A percentile compares a stretch with the other conserved stretches of the same genome.
Evolutionary conservation across 2,797 vertebrate genomes (phyloP).

Genomic region (Acanthis flammea): DNA sequence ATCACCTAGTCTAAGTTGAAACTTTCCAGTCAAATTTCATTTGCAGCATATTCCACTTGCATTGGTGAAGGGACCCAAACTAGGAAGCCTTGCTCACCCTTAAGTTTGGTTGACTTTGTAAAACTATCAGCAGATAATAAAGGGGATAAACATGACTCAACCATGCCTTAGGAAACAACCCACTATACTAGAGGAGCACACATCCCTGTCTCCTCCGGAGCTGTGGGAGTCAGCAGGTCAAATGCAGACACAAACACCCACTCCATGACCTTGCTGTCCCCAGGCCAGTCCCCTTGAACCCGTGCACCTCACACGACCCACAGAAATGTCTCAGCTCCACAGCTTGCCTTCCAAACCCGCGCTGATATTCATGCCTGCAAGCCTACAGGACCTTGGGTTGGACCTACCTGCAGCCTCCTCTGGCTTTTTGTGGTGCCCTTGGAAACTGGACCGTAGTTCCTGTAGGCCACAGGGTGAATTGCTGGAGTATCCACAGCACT

Average conservation of each 20-base stretch:
- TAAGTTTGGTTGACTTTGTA: background rate
- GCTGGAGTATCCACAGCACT: background rate
- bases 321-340: background rate
- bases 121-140: background rate
- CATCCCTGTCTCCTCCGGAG: background rate
- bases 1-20: background rate
- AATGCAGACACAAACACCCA: background rate
- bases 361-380: background rate
- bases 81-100: background rate
- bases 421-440: background rate
- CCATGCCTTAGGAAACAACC: background rate
- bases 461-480: fast-evolving
- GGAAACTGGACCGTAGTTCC: background rate
- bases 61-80: fast-evolving
- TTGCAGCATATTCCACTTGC: background rate
- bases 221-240: background rate
- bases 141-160: background rate
- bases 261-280: fast-evolving
- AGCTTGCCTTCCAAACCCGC: background rate
- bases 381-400: too few species aligned
- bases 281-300: background rate
- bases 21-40: background rate
- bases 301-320: background rate
- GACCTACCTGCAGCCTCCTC: background rate
- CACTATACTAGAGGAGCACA: fast-evolving